These are phyloP conservation scores for Characodon lateralis DNA, from an alignment of 2,797 vertebrate genomes.

Conservation along the genomic window DNA sequence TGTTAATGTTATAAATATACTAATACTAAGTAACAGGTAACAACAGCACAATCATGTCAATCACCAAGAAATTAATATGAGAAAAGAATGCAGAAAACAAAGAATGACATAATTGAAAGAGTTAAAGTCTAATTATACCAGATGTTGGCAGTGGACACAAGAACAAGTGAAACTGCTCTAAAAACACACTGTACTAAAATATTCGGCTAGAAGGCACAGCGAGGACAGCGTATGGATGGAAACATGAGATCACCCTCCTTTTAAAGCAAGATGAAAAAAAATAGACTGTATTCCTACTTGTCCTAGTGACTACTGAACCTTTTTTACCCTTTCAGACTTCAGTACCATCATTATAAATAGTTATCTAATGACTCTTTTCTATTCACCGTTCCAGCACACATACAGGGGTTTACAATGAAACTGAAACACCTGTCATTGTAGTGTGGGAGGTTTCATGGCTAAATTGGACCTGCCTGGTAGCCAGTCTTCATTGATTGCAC, in stretches of 20 bases:
- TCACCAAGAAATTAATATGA: neutral
- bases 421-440: too few relatives aligned
- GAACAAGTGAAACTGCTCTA: slow-evolving; percentile 24
- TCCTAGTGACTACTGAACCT: slow-evolving; percentile 1
- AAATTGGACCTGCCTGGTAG: too few relatives aligned
- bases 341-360: neutral
- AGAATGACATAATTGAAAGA: slow-evolving; percentile 5
- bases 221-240: slow-evolving; percentile 40
- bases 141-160: slow-evolving; percentile 53
- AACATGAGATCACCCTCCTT: slow-evolving; percentile 56
- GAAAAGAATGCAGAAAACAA: neutral
- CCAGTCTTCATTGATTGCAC: too few relatives aligned
- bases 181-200: slow-evolving; percentile 60
- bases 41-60: neutral
- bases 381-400: too few relatives aligned
- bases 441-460: too few relatives aligned
- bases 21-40: too few relatives aligned
- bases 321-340: slow-evolving; percentile 7
- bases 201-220: slow-evolving; percentile 47
- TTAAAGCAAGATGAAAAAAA: slow-evolving; percentile 33
- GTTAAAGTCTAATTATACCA: slow-evolving; percentile 51
- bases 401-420: too few relatives aligned
- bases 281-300: slow-evolving; percentile 29
- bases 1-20: too few relatives aligned
- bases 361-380: slow-evolving; percentile 3